A percentile compares a stretch with the other conserved stretches of the same genome.
These are phyloP conservation scores for Batillaria attramentaria DNA, from an alignment of 1,140 invertebrate genomes.

Conservation along the genomic window DNA sequence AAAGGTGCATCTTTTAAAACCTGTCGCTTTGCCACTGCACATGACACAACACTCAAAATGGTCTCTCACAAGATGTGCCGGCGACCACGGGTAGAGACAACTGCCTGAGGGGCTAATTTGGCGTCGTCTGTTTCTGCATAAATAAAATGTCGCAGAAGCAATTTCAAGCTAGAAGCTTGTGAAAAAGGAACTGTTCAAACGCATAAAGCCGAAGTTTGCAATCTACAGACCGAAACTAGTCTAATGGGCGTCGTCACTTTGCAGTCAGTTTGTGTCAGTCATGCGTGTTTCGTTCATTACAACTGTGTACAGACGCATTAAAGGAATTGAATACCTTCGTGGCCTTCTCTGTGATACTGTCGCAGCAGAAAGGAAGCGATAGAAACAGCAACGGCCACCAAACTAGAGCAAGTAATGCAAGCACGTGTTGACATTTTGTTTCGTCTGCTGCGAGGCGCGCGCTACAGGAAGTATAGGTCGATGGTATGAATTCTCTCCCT, in stretches of 20 bases:
- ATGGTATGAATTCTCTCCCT: background rate
- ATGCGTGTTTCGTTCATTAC: background rate
- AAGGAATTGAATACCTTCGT: background rate
- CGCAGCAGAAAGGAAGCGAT: background rate
- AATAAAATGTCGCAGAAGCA: too few species aligned
- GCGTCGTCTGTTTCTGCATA: too few species aligned
- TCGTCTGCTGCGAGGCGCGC: conserved; percentile 12
- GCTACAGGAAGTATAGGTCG: background rate
- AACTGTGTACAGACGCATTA: background rate
- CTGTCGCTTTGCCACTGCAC: too few species aligned
- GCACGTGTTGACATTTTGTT: background rate
- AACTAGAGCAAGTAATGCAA: background rate
- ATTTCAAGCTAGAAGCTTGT: too few species aligned
- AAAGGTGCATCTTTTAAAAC: too few species aligned
- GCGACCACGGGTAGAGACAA: too few species aligned
- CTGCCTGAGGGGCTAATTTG: too few species aligned
- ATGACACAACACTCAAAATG: too few species aligned
- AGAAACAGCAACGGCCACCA: background rate
- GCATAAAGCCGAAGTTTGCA: too few species aligned
- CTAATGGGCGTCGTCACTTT: background rate
- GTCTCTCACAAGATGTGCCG: too few species aligned
- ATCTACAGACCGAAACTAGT: too few species aligned
- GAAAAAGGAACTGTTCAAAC: too few species aligned
- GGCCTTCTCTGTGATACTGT: background rate
- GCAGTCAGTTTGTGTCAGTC: background rate